Base-by-base conservation (phyloP, 2,113 vertebrate genomes). In the Edolisoma coerulescens region DNA sequence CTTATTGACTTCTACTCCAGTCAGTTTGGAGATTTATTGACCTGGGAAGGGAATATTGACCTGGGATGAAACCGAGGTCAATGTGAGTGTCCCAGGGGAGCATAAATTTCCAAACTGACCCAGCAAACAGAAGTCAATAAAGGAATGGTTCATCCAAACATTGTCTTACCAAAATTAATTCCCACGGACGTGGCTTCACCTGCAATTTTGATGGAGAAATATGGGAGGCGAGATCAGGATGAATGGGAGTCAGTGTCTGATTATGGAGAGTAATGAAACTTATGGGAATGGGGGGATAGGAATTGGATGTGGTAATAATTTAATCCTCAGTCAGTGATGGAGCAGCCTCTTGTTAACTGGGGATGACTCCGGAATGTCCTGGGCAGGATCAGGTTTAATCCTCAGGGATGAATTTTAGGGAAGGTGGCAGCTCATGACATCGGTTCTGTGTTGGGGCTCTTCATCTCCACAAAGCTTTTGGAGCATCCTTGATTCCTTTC, bases 151-250 rank as follows among this genome's bases (percentile, higher is more conserved):
- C 96, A 97, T 95, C 96, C 93, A 97, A 97, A 97, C 96, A 97
- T 97, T 97, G 97, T 97, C 94, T 97, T 97, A 95, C 96, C 92
- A 92, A 97, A 96, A 96, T 97, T 96, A 97, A 97, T 97, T 97
- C 95, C 90, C 30, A 0, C 84, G 78, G 93, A 96, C 90, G 74
- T 73, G 93, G 94, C 95, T 88, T 95, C 92, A 93, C 85, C 44
- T 68, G 90, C 88, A 75, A 3, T 85, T 96, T 96, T 93, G 82
- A 94, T 93, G 81, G 97, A 94, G 93, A 96, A 96, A 89, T 95
- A 97, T 86, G 96, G 96, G 44, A 91, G 60, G 47, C 8, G 11
- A 91, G 92, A 85, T 87, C 8, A 35, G 90, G 92, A 95, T 68
- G 87, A 75, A 95, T 74, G 92, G 54, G 95, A 84, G 71, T 24